Evolutionary conservation across 2,113 vertebrate species (phyloP).

Genomic region (Ornithorhynchus anatinus): DNA sequence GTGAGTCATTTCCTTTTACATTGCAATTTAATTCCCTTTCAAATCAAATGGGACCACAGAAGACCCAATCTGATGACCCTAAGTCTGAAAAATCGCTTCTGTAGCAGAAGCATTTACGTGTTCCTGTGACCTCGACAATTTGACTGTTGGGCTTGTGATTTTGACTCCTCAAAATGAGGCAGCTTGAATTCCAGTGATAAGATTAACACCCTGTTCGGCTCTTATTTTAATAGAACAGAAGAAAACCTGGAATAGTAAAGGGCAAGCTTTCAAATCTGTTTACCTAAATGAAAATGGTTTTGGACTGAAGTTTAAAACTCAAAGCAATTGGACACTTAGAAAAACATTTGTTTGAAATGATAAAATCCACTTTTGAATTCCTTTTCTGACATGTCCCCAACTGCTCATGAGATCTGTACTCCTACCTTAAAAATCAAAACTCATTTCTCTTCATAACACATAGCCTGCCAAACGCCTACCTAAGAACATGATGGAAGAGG

Average conservation of each 20-base stretch:
- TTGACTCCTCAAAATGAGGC: conserved; percentile 27
- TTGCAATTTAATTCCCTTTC: conserved; percentile 59
- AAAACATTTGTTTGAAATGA: too few relatives aligned
- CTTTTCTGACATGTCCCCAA: too few relatives aligned
- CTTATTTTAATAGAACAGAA: conserved; percentile 28
- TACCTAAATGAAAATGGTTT: neutral
- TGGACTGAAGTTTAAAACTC: too few relatives aligned
- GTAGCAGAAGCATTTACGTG: conserved; percentile 15
- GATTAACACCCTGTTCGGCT: neutral
- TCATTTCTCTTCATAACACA: too few relatives aligned
- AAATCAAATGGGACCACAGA: conserved; percentile 52
- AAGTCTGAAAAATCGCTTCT: conserved; percentile 48
- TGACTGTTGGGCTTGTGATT: conserved; percentile 9
- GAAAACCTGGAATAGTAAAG: neutral
- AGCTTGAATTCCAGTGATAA: conserved; percentile 17
- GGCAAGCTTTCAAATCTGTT: neutral
- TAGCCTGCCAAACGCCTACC: too few relatives aligned
- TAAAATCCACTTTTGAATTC: too few relatives aligned
- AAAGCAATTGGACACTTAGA: too few relatives aligned
- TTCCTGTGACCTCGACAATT: conserved; percentile 11
- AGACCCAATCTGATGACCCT: conserved; percentile 62
- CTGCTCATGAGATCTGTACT: too few relatives aligned
- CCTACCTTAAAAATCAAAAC: too few relatives aligned
- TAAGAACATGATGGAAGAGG: too few relatives aligned
- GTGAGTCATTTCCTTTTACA: conserved; percentile 63